Base-by-base conservation (phyloP, 2,888 invertebrate species). In the Apoderus coryli region DNA sequence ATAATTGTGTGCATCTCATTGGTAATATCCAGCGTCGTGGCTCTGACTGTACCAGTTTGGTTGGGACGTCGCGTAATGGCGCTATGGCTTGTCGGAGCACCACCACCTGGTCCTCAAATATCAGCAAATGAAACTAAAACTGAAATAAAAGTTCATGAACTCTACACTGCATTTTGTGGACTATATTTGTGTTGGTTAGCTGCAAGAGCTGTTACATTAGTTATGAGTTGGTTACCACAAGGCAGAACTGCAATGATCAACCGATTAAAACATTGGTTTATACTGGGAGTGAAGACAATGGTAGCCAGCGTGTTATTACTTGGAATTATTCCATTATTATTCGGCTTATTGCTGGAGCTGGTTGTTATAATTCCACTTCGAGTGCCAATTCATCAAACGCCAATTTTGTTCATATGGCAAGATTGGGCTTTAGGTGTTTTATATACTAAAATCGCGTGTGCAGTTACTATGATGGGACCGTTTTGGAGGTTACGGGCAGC, bases 361-460 rank as follows among this genome's bases (percentile, higher is more conserved):
- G 85, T 89, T 3, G 65, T 88, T 11, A 84, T 96, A 10, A 82
- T 92, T 10, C 98, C 98, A 0, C 62, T 96, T 12, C 67, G 95
- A 6, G 92, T 96, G 13, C 88, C 92, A 0, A 63, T 90, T 3
- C 79, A 85, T 42, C 89, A 93, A 58, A 88, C 89, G 4, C 95
- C 85, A 0, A 79, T 85, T 16, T 63, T 84, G 33, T 86, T 85
- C 53, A 69, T 85, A 28, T 85, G 84, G 84, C 85, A 95, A 46
- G 93, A 96, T 61, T 98, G 96, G 96, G 95, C 95, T 0, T 64
- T 98, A 14, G 95, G 96, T 13, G 90, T 98, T 7, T 64, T 98
- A 1, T 95, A 96, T 56, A 92, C 93, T 2, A 98, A 98, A 65
- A 95, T 96, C 33, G 82, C 92, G 10, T 89, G 92, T 50, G 96